These are phyloP conservation scores for Clunio marinus DNA, from an alignment of 2,888 invertebrate species.

Conservation along the genomic window DNA sequence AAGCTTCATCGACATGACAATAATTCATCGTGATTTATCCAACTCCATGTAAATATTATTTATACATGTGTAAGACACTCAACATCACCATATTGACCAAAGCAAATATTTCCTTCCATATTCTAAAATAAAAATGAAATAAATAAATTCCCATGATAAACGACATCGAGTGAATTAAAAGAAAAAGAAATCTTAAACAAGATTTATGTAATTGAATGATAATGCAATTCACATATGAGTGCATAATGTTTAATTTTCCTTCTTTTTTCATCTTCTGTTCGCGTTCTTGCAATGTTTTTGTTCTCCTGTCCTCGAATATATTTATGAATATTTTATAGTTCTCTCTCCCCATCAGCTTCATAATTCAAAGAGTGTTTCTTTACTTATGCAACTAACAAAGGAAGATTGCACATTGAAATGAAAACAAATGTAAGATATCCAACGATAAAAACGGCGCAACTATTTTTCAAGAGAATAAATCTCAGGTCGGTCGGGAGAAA, in stretches of 20 bases:
- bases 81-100: neutral
- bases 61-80: too few species aligned
- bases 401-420: constrained; percentile 23
- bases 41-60: too few species aligned
- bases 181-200: neutral
- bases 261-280: neutral
- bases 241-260: constrained; percentile 36
- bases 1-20: too few species aligned
- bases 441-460: neutral
- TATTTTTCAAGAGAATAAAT: constrained; percentile 19
- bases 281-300: constrained; percentile 18
- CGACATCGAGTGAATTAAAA: neutral
- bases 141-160: constrained; percentile 9
- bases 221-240: constrained; percentile 37
- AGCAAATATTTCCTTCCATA: too few species aligned
- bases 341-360: neutral
- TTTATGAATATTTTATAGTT: constrained; percentile 37
- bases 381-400: constrained; percentile 18
- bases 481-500: constrained; percentile 1
- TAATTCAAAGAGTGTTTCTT: neutral
- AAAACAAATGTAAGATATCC: constrained; percentile 4
- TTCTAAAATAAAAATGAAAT: too few species aligned
- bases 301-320: constrained; percentile 27
- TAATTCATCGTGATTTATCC: too few species aligned
- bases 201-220: constrained; percentile 39